Evolutionary conservation across 1,140 invertebrate species (phyloP).

Genomic region (Drosophila rhopaloa): DNA sequence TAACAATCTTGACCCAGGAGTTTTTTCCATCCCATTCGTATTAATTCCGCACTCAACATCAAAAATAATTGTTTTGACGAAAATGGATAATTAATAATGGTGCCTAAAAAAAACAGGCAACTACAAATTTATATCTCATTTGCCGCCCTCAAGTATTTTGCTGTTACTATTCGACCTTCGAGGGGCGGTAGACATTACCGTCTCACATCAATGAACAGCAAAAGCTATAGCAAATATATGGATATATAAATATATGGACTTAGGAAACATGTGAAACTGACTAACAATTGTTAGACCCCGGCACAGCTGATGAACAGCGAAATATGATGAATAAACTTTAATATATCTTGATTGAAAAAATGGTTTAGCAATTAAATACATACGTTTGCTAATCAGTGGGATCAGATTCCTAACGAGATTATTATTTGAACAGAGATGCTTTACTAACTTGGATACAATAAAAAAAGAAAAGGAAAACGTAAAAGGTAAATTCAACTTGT

Average conservation of each 20-base stretch:
- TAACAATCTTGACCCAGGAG: constrained; percentile 11
- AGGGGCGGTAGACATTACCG: constrained; percentile 70
- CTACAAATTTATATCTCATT: constrained; percentile 46
- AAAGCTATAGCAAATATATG: constrained; percentile 44
- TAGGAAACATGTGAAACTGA: constrained; percentile 42
- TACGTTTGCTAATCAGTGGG: constrained; percentile 37
- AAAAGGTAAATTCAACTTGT: too few species aligned
- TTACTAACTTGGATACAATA: too few species aligned
- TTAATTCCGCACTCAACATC: constrained; percentile 11
- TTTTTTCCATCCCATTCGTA: constrained; percentile 8
- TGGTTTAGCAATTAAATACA: constrained; percentile 37
- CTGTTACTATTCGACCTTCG: constrained; percentile 57
- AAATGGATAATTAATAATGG: constrained; percentile 42
- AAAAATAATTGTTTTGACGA: constrained; percentile 58
- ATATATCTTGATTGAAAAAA: constrained; percentile 48
- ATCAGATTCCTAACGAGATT: constrained; percentile 29
- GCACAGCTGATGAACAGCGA: constrained; percentile 54
- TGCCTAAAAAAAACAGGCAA: constrained; percentile 23
- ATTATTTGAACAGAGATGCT: not conserved
- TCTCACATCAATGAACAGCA: constrained; percentile 68
- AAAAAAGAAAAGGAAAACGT: too few species aligned
- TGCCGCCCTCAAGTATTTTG: constrained; percentile 67
- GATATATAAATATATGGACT: constrained; percentile 15
- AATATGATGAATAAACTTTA: constrained; percentile 35
- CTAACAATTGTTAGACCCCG: constrained; percentile 40